Conservation (phyloP, 2,888 invertebrate species). For the Troilus luridus region DNA sequence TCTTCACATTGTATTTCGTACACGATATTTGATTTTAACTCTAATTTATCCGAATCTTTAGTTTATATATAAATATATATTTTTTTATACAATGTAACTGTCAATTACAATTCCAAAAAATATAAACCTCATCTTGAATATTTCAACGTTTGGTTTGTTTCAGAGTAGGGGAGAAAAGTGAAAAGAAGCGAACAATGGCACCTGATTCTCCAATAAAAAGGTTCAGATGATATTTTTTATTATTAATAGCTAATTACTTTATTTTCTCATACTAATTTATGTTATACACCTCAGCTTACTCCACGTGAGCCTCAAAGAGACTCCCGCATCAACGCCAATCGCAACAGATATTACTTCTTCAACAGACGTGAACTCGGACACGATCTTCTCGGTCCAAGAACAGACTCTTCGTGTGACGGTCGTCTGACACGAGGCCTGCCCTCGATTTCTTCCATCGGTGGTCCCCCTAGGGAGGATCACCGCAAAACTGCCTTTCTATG, state of each 20-base stretch:
- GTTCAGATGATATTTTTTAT: not conserved
- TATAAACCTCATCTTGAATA: not conserved
- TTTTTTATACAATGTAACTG: no score
- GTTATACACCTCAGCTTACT: conserved; percentile 61
- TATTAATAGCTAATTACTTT: not conserved
- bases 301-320: conserved; percentile 64
- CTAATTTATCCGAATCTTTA: no score
- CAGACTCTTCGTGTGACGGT: conserved; percentile 65
- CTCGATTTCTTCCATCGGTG: not conserved
- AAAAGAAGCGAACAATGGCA: conserved; percentile 56
- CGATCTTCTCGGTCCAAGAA: conserved; percentile 63
- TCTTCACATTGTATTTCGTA: no score
- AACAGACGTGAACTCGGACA: conserved; percentile 65
- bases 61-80: no score
- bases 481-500: not conserved
- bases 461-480: not conserved
- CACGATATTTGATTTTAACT: no score
- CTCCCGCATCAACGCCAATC: conserved; percentile 65
- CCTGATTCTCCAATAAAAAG: conserved; percentile 64
- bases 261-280: not conserved
- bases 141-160: conserved; percentile 37
- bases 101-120: not conserved
- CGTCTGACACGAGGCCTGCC: conserved; percentile 62
- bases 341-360: conserved; percentile 66
- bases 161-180: conserved; percentile 62